Evolutionary conservation across 2,888 invertebrate species (phyloP), one percentile per base, ranked within the genome.

Genomic region (Acrocyrtus sp.): DNA sequence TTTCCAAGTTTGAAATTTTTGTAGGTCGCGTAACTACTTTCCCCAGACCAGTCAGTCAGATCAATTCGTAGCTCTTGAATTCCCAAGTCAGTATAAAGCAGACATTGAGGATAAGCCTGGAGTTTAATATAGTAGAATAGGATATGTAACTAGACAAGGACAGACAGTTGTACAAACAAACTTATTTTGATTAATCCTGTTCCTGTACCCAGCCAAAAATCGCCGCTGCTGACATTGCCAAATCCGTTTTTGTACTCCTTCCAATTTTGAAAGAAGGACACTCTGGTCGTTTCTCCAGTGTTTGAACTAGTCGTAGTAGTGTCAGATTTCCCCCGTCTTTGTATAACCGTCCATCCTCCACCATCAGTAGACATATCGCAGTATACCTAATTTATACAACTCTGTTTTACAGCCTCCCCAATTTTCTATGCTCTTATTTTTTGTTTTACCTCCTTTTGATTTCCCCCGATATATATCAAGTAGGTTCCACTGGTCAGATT

Each of bases 311-410:
- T 29, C 15, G 12, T 21, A 1, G 39, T 21, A 24, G 29, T 15
- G 27, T 56, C 19, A 22, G 45, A 17, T 21, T 43, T 50, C 3
- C 66, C 66, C 17, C 73, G 22, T 21, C 76, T n/a, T 50, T 73
- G 74, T 29, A 76, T 76, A 15, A 76, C 62, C 8, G 76, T 76
- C 76, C 76, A 76, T 1, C 76, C 76, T 3, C 76, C 76, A 8
- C 76, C 76, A 26, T 74, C 70, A 17, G 76, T 76, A 24, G 50
- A 29, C 51, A 76, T 29, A 47, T 76, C 76, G 29, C 76, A 76
- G 24, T 61, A 51, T 17, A 76, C 76, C 73, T 76, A n/a, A 3
- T 21, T 6, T 56, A 39, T 10, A 10, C 34, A 39, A 50, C 22
- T 21, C 21, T 17, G 21, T 19, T 50, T 19, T 50, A 21, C 6